phyloP scores from a whole-genome alignment of 2,888 invertebrate genomes.

The Melipona beecheii region DNA sequence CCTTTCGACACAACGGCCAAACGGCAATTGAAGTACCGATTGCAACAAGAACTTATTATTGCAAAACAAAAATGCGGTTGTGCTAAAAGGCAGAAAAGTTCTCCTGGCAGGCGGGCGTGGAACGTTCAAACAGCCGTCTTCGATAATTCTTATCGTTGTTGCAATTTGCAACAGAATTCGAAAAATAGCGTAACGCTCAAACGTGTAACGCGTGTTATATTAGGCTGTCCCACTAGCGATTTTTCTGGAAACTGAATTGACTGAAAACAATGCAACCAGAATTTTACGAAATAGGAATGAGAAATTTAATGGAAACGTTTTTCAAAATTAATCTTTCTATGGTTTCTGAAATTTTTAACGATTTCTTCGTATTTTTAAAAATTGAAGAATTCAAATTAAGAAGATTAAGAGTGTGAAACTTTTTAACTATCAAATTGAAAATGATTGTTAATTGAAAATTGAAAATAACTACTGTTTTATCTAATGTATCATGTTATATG shows the following conservation, averaged over 20 bases:
- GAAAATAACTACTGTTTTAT: neutral
- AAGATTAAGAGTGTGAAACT: too few relatives aligned
- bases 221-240: neutral
- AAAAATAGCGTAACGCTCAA: neutral
- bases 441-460: too few relatives aligned
- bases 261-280: accelerated
- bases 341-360: too few relatives aligned
- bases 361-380: too few relatives aligned
- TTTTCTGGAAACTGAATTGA: neutral
- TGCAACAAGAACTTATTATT: conserved; percentile 57
- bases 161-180: conserved; percentile 26
- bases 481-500: too few relatives aligned
- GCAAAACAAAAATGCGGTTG: conserved; percentile 49
- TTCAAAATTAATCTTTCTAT: too few relatives aligned
- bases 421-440: too few relatives aligned
- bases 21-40: conserved; percentile 47
- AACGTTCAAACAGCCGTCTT: conserved; percentile 21
- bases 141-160: conserved; percentile 53
- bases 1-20: conserved; percentile 55
- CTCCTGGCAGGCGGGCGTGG: conserved; percentile 2
- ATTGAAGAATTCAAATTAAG: too few relatives aligned
- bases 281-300: neutral
- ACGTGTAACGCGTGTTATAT: neutral
- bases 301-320: too few relatives aligned
- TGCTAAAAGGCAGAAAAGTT: conserved; percentile 38